phyloP scores from a whole-genome alignment of 2,113 vertebrate genomes.

The Rhadina sibilatrix region DNA sequence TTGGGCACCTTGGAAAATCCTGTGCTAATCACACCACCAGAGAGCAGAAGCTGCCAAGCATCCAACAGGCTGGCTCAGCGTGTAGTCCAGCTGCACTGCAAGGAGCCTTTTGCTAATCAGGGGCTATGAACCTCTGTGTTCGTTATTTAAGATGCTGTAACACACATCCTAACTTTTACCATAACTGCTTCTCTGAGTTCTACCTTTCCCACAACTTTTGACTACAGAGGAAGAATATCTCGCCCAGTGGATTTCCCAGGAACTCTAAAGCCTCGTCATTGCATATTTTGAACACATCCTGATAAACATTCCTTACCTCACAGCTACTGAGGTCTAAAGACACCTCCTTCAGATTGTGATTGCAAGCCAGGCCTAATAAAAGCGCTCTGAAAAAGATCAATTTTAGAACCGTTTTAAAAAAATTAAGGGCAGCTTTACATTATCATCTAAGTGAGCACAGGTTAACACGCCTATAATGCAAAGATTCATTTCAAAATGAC shows the following conservation, averaged over 20 bases:
- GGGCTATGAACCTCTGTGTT: neutral
- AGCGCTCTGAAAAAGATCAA: conserved; percentile 82
- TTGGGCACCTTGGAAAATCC: neutral
- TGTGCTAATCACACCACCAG: neutral
- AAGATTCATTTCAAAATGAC: neutral
- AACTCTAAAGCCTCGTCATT: neutral
- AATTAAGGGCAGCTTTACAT: neutral
- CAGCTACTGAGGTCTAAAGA: conserved; percentile 95
- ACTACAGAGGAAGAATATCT: neutral
- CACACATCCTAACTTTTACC: neutral
- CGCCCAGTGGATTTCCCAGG: neutral
- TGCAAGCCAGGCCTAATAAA: conserved; percentile 92
- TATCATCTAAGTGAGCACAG: neutral
- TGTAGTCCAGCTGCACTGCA: neutral
- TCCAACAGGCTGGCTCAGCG: neutral
- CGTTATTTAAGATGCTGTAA: neutral
- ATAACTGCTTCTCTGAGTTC: neutral
- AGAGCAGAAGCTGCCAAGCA: neutral
- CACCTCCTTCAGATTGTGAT: conserved; percentile 89
- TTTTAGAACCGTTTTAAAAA: conserved; percentile 13
- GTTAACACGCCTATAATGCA: neutral
- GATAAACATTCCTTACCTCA: conserved; percentile 81
- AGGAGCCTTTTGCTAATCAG: neutral
- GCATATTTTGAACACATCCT: conserved; percentile 1
- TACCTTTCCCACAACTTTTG: neutral